Evolutionary conservation across 2,797 vertebrate genomes (phyloP).

Genomic region (Epinephelus coioides): DNA sequence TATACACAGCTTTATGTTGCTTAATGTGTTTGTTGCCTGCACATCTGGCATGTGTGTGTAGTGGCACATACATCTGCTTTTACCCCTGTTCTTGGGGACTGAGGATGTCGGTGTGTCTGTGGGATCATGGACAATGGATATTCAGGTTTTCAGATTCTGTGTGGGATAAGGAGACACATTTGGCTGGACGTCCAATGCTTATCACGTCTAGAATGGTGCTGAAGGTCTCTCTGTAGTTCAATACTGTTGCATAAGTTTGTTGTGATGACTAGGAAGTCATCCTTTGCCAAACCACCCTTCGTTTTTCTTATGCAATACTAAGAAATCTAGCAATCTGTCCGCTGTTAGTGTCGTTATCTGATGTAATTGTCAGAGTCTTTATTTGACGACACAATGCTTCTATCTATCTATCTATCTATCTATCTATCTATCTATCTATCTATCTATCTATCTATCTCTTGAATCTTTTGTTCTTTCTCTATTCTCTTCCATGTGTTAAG

Average conservation of each 20-base stretch:
- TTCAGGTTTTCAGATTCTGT: not conserved
- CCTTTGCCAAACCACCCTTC: constrained; percentile 11
- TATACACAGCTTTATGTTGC: not conserved
- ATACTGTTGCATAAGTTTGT: constrained; percentile 3
- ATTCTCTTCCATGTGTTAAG: constrained; percentile 11
- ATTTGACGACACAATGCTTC: constrained; percentile 10
- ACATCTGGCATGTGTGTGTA: constrained; percentile 17
- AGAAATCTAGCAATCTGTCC: constrained; percentile 47
- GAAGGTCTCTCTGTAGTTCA: constrained; percentile 18
- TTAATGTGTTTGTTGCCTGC: not conserved
- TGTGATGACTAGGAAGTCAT: constrained; percentile 25
- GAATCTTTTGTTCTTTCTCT: not conserved
- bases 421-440: not conserved
- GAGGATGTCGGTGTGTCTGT: not conserved
- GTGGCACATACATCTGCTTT: constrained; percentile 1
- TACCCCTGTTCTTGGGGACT: not conserved
- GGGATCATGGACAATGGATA: not conserved
- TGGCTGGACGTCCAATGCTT: constrained; percentile 3
- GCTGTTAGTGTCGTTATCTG: not conserved
- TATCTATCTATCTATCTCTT: not conserved
- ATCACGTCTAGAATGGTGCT: not conserved
- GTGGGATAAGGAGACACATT: not conserved
- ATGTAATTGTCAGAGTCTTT: constrained; percentile 16
- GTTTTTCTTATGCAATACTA: constrained; percentile 59
- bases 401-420: constrained; percentile 19